Conservation (phyloP, 2,888 invertebrate genomes). For the Protodeltote pygarga region DNA sequence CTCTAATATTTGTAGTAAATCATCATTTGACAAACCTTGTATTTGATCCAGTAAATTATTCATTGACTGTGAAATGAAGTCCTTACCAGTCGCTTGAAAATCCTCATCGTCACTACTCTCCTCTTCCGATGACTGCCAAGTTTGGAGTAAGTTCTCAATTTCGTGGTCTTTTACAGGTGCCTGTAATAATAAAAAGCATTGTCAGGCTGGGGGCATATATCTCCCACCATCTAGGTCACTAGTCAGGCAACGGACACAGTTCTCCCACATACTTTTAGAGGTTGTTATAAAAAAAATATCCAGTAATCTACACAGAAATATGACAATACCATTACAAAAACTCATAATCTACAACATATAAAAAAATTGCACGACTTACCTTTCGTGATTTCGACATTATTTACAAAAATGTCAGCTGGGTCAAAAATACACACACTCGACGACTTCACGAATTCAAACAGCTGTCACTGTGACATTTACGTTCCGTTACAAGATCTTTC, state of each 20-base stretch:
- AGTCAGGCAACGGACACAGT: conserved; percentile 18
- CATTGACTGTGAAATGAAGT: conserved; percentile 10
- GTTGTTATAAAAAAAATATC: conserved; percentile 11
- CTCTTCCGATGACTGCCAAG: conserved; percentile 17
- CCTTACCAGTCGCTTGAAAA: conserved; percentile 12
- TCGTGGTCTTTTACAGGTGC: conserved; percentile 16
- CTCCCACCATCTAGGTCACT: conserved; percentile 12
- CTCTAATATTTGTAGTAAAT: too few relatives aligned
- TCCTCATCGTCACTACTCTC: conserved; percentile 18
- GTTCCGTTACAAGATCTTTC: too few relatives aligned
- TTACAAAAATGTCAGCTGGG: too few relatives aligned
- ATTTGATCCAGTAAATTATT: conserved; percentile 8
- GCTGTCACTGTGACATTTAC: too few relatives aligned
- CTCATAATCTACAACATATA: too few relatives aligned
- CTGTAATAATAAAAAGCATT: conserved; percentile 13
- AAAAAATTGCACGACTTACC: too few relatives aligned
- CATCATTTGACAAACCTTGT: conserved; percentile 9
- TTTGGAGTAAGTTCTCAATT: conserved; percentile 19
- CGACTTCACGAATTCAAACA: too few relatives aligned
- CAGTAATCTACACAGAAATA: conserved; percentile 6
- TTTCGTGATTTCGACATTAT: too few relatives aligned
- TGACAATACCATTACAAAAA: background rate
- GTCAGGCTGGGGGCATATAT: conserved; percentile 12
- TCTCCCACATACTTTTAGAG: conserved; percentile 12
- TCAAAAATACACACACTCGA: too few relatives aligned